Percentiles rank a stretch among this genome's conserved stretches.
These are phyloP conservation scores for Erpetoichthys calabaricus DNA, from an alignment of 2,797 vertebrate species.

Conservation along the genomic window DNA sequence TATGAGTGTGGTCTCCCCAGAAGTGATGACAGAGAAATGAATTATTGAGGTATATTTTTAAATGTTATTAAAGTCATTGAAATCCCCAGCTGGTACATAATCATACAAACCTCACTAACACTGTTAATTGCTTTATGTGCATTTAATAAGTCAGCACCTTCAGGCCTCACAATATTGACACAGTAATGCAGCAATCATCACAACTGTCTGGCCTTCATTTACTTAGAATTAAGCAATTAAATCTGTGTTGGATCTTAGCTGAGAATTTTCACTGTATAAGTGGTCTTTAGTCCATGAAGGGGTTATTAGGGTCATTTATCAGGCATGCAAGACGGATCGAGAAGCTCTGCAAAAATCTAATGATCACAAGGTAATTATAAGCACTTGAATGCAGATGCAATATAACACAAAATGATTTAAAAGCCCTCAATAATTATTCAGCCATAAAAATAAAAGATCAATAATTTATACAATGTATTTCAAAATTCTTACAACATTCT, in stretches of 20 bases:
- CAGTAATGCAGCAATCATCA: conserved; percentile 12
- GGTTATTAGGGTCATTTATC: background rate
- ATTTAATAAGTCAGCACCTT: conserved; percentile 54
- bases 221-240: conserved; percentile 19
- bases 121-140: conserved; percentile 57
- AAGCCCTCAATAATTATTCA: no score
- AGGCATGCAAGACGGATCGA: no score
- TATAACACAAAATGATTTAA: no score
- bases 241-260: conserved; percentile 9
- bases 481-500: no score
- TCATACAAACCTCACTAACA: conserved; percentile 67
- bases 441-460: no score
- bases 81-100: conserved; percentile 50
- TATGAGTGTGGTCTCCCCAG: no score
- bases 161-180: conserved; percentile 40
- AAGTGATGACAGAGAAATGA: no score
- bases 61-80: conserved; percentile 22
- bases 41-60: background rate
- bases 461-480: no score
- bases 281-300: conserved; percentile 3
- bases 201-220: conserved; percentile 21
- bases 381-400: no score
- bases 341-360: no score
- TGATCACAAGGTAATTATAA: no score
- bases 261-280: conserved; percentile 7